Evolutionary conservation across 2,113 vertebrate species (phyloP).

Genomic region (Girardinichthys multiradiatus): DNA sequence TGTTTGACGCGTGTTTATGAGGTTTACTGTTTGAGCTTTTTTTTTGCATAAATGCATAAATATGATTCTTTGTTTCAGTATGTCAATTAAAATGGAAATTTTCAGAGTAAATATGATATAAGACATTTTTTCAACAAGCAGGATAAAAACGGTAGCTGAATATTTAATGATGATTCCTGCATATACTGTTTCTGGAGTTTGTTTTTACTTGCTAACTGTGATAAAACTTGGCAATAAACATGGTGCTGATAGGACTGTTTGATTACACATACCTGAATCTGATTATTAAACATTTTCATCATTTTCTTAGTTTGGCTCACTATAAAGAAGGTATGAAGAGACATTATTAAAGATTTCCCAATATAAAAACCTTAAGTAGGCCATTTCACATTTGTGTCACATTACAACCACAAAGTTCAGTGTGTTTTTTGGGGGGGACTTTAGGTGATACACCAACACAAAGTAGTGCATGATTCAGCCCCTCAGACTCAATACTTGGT

Average conservation of each 20-base stretch:
- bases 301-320: constrained; percentile 2
- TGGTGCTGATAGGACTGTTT: constrained; percentile 20
- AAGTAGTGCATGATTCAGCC: neutral
- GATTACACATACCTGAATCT: constrained; percentile 9
- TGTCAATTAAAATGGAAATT: neutral
- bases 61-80: too few relatives aligned
- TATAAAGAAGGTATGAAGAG: constrained; percentile 9
- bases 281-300: neutral
- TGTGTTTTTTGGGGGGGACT: too few relatives aligned
- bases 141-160: neutral
- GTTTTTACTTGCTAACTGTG: constrained; percentile 8
- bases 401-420: neutral
- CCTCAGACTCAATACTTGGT: neutral
- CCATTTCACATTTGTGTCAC: neutral
- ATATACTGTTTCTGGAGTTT: neutral
- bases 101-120: neutral
- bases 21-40: too few relatives aligned
- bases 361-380: neutral
- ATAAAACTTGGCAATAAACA: constrained; percentile 13
- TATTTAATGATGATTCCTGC: constrained; percentile 1
- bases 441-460: too few relatives aligned
- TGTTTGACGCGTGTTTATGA: too few relatives aligned
- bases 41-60: too few relatives aligned
- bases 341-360: neutral
- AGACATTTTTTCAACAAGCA: neutral